Evolutionary conservation across 2,113 vertebrate genomes (phyloP).

Genomic region (Conger conger): DNA sequence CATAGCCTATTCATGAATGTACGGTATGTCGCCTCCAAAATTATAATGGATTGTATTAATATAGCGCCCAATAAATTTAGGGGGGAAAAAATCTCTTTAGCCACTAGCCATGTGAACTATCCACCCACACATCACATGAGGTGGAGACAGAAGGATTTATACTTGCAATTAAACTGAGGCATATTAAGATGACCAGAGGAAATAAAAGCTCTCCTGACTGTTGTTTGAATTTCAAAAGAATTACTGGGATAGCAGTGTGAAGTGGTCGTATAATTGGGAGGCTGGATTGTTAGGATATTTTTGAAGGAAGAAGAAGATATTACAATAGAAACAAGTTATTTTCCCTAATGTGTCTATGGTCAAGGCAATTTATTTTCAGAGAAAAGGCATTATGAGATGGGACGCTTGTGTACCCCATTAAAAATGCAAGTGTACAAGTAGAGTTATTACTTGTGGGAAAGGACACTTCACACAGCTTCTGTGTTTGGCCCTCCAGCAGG

Average conservation of each 20-base stretch:
- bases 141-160: neutral
- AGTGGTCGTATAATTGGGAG: neutral
- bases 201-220: neutral
- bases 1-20: no score
- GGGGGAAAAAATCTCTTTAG: neutral
- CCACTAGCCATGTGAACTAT: neutral
- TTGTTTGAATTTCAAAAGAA: neutral
- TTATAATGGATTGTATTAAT: neutral
- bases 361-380: neutral
- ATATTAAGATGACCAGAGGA: neutral
- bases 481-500: neutral
- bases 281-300: neutral
- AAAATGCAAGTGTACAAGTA: neutral
- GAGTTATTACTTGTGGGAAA: neutral
- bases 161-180: neutral
- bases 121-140: neutral
- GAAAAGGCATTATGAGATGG: neutral
- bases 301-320: neutral
- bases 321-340: neutral
- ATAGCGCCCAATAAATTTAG: no score
- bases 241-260: neutral
- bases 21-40: neutral
- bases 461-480: neutral
- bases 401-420: neutral
- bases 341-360: neutral